Evolutionary conservation across 1,140 invertebrate species (phyloP).

Genomic region (Centruroides sculpturatus): DNA sequence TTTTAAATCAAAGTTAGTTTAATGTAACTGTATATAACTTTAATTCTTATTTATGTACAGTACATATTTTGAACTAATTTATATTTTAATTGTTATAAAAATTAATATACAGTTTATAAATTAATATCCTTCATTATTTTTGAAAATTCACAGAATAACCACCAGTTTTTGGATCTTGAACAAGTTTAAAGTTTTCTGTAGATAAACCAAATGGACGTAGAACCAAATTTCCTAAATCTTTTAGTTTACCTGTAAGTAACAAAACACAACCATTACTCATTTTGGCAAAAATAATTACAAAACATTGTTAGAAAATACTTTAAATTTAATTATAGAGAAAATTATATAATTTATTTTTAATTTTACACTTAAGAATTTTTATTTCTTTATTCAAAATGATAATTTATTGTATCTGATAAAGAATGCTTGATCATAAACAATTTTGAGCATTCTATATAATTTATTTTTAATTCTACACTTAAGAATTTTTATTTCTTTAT

Average conservation of each 20-base stretch:
- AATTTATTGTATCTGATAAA: no score
- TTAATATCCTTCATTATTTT: slow-evolving; percentile 8
- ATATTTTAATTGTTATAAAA: no score
- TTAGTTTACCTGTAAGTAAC: slow-evolving; percentile 55
- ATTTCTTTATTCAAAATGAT: no score
- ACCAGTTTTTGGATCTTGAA: slow-evolving; percentile 76
- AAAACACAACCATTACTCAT: slow-evolving; percentile 20
- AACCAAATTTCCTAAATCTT: slow-evolving; percentile 90
- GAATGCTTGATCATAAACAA: no score
- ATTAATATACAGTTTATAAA: neutral
- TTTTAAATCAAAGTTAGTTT: no score
- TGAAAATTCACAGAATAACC: slow-evolving; percentile 91
- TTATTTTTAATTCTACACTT: no score
- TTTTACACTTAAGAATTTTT: no score
- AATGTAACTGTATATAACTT: no score
- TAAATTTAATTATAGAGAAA: slow-evolving; percentile 4
- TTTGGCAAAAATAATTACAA: neutral
- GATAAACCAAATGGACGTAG: slow-evolving; percentile 90
- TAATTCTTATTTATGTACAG: no score
- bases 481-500: no score
- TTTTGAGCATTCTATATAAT: no score
- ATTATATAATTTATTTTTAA: neutral
- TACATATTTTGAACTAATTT: no score
- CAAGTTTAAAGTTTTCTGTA: slow-evolving; percentile 86
- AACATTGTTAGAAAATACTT: neutral